A percentile compares a stretch with the other conserved stretches of the same genome.
phyloP scores from a whole-genome alignment of 2,888 invertebrate genomes.

The Drosophila lutescens region DNA sequence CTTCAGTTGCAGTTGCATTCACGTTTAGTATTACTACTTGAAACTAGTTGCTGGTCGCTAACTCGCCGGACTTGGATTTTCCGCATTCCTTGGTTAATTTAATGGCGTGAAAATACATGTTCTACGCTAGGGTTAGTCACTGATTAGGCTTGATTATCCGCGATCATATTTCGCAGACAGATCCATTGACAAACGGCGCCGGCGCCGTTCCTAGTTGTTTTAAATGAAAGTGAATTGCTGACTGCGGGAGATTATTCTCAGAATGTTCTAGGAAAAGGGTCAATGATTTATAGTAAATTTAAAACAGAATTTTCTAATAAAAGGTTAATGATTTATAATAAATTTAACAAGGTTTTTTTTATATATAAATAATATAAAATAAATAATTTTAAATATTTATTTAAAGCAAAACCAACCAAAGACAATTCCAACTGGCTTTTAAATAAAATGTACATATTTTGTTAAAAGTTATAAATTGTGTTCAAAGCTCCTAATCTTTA shows the following conservation, averaged over 20 bases:
- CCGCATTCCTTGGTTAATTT: constrained; percentile 81
- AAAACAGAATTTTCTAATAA: no score
- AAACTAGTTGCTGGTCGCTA: constrained; percentile 57
- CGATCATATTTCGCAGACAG: constrained; percentile 52
- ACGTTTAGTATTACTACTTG: constrained; percentile 48
- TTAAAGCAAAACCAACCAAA: no score
- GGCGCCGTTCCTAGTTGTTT: constrained; percentile 59
- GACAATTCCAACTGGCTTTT: no score
- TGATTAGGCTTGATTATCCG: constrained; percentile 71
- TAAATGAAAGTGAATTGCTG: constrained; percentile 39
- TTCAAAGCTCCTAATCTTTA: no score
- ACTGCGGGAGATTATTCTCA: background rate
- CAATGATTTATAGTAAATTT: background rate
- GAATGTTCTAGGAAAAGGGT: background rate
- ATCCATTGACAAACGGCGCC: constrained; percentile 55
- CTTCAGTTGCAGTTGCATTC: constrained; percentile 43
- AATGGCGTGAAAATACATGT: constrained; percentile 78
- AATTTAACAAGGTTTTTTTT: no score
- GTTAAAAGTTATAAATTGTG: no score
- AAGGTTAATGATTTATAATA: no score
- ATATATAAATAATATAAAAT: no score
- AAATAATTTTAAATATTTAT: no score
- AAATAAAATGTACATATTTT: no score
- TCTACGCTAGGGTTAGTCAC: constrained; percentile 32
- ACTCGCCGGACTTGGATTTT: constrained; percentile 62